Percentiles rank a stretch among this genome's conserved stretches.
These are phyloP conservation scores for Ommatoiulus sabulosus DNA, from an alignment of 2,888 invertebrate species.

Conservation along the genomic window DNA sequence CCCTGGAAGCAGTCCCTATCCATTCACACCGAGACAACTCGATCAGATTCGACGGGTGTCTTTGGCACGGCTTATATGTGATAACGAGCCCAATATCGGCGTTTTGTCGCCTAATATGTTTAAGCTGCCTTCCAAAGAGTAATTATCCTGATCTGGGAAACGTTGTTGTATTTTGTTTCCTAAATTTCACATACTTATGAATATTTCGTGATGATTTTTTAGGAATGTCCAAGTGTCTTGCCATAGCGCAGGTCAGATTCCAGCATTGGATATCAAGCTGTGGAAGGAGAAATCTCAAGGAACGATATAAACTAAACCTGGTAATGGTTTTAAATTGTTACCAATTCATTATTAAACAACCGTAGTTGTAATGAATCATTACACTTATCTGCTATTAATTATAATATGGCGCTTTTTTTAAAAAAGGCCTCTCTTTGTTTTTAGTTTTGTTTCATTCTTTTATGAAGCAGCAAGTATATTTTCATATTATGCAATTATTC, in stretches of 20 bases:
- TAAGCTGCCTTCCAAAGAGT: slow-evolving; percentile 44
- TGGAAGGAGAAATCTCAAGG: slow-evolving; percentile 37
- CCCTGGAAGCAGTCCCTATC: slow-evolving; percentile 57
- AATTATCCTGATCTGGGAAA: background rate
- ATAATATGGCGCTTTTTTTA: too few species aligned
- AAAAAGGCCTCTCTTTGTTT: too few species aligned
- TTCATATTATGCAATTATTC: too few species aligned
- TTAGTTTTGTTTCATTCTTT: too few species aligned
- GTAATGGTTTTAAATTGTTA: too few species aligned
- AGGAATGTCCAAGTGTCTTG: slow-evolving; percentile 49
- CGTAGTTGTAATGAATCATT: too few species aligned
- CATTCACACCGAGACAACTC: slow-evolving; percentile 59
- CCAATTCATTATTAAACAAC: too few species aligned
- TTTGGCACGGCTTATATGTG: slow-evolving; percentile 54
- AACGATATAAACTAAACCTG: too few species aligned
- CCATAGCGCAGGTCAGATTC: background rate
- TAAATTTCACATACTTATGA: background rate
- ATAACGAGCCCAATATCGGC: slow-evolving; percentile 37
- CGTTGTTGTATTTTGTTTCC: background rate
- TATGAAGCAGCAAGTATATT: too few species aligned
- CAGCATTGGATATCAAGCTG: slow-evolving; percentile 29
- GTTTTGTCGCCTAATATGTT: slow-evolving; percentile 22
- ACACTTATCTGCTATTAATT: too few species aligned
- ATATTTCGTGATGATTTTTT: background rate
- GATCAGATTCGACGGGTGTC: slow-evolving; percentile 38